A percentile compares a stretch with the other conserved stretches of the same genome.
These are phyloP conservation scores for Eupithecia exiguata DNA, from an alignment of 2,888 invertebrate species.

Conservation along the genomic window DNA sequence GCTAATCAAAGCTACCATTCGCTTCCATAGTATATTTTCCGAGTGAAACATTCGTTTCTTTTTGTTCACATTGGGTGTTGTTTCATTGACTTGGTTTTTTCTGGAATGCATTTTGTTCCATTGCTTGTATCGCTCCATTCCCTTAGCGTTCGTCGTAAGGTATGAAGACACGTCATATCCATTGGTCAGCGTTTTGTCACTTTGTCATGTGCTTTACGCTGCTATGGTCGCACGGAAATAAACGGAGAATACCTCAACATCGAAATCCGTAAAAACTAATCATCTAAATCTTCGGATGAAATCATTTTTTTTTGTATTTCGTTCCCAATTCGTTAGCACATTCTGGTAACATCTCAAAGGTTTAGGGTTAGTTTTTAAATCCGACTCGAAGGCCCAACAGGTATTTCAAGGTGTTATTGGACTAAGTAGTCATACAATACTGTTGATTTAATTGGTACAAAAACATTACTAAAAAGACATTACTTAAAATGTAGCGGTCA, in stretches of 20 bases:
- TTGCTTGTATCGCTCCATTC: constrained; percentile 38
- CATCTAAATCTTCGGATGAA: too few relatives aligned
- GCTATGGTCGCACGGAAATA: constrained; percentile 48
- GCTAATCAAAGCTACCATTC: not conserved
- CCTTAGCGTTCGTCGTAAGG: constrained; percentile 33
- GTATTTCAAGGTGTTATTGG: not conserved
- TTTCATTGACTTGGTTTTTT: constrained; percentile 41
- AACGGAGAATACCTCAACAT: constrained; percentile 20
- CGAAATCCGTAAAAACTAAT: not conserved
- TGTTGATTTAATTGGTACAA: not conserved
- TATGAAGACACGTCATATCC: constrained; percentile 42
- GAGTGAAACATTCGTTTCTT: constrained; percentile 37
- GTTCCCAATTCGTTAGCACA: not conserved
- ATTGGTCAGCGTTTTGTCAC: constrained; percentile 42
- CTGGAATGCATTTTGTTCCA: constrained; percentile 38
- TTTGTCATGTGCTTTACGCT: constrained; percentile 52
- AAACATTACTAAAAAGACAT: not conserved
- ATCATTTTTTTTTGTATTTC: too few relatives aligned
- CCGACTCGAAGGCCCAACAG: not conserved
- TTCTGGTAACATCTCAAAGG: not conserved
- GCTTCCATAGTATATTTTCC: constrained; percentile 29
- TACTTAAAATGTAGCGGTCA: not conserved
- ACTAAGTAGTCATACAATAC: not conserved
- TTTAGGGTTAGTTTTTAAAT: not conserved
- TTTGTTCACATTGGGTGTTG: constrained; percentile 43